Conservation (phyloP, 2,888 invertebrate species). For the Tetramorium bicarinatum region DNA sequence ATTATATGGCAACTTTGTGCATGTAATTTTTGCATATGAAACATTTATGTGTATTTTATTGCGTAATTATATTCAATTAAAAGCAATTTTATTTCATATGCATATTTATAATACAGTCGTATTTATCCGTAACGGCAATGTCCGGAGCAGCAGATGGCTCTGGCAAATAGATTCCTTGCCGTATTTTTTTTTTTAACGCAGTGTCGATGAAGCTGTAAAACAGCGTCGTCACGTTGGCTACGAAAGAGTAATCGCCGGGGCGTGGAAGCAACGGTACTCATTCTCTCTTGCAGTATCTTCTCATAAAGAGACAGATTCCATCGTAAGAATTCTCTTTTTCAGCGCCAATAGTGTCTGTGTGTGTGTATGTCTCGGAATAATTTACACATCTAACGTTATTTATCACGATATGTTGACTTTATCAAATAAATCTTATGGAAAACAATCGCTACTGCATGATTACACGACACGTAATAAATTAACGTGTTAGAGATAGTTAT, state of each 20-base stretch:
- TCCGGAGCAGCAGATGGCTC: constrained; percentile 25
- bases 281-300: constrained; percentile 61
- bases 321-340: constrained; percentile 21
- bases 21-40: background rate
- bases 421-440: background rate
- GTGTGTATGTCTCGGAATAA: constrained; percentile 29
- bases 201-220: constrained; percentile 61
- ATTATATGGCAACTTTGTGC: background rate
- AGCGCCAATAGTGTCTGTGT: background rate
- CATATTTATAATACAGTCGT: background rate
- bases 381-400: constrained; percentile 54
- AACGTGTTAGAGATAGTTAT: constrained; percentile 11
- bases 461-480: background rate
- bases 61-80: constrained; percentile 40
- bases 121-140: background rate
- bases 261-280: constrained; percentile 73
- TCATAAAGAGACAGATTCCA: constrained; percentile 64
- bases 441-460: background rate
- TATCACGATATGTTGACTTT: background rate
- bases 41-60: background rate
- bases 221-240: constrained; percentile 57
- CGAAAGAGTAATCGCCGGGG: constrained; percentile 62
- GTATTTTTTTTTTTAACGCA: constrained; percentile 21
- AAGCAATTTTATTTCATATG: constrained; percentile 4
- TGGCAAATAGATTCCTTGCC: constrained; percentile 21